Base-by-base conservation (phyloP, 2,888 invertebrate species). In the Habroteleia sp. region DNA sequence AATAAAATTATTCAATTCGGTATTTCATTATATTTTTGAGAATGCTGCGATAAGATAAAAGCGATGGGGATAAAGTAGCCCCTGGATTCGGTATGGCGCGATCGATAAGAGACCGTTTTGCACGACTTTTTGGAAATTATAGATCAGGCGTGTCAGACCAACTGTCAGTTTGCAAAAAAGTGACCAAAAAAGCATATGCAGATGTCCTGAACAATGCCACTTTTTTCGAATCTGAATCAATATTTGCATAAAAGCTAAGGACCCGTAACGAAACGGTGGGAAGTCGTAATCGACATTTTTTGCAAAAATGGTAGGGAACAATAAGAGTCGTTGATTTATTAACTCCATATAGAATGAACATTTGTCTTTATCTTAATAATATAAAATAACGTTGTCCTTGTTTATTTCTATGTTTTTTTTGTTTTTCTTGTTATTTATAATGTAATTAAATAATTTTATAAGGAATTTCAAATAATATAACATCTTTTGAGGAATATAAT, bases 191-290 rank as follows among this genome's bases (percentile, higher is more conserved):
- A 25, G 35, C 79, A 73, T 82, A 84, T 84, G 82, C 82, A 84
- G 84, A 85, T 84, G 81, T 63, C 29, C 39, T 44, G 79, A 68
- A 84, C 80, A 82, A 82, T 79, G 74, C 29, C 56, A 48, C 63
- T 68, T 79, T 77, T 76, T 73, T 52, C 20, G 33, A 65, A 33
- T 33, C 23, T 33, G 78, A 79, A 83, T 80, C 82, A 81, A 82
- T 85, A 86, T 87, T 87, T 87, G 87, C 86, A 86, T 87, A 81
- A 79, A 79, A 78, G 79, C 81, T 80, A 79, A 86, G 85, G 74
- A 82, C 65, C 84, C 84, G 82, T 85, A 79, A 85, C 86, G 82
- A 86, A 86, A 82, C 72, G 79, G 62, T 77, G 81, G 79, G 77
- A 81, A 80, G 77, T 78, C 69, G 66, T 39, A 44, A 72, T 63